These are phyloP conservation scores for Empidonax traillii DNA, from an alignment of 2,113 vertebrate species.

Conservation along the genomic window DNA sequence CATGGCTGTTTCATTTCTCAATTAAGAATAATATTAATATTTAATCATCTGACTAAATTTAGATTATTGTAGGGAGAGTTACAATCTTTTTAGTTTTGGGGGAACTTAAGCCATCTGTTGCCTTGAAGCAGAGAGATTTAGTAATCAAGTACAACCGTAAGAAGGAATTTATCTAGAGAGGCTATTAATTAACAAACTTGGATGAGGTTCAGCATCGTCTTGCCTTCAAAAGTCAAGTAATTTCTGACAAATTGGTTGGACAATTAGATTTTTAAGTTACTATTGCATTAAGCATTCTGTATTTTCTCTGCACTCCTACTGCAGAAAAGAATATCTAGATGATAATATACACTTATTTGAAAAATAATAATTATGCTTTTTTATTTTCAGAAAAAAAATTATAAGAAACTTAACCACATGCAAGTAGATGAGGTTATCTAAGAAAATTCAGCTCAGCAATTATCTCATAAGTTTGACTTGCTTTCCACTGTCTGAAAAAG, in stretches of 20 bases:
- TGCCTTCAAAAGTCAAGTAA: conserved; percentile 66
- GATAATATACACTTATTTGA: not conserved
- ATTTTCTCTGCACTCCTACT: not conserved
- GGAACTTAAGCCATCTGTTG: conserved; percentile 77
- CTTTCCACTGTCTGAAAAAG: not conserved
- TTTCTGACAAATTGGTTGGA: conserved; percentile 40
- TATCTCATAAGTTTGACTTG: not conserved
- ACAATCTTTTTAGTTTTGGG: conserved; percentile 64
- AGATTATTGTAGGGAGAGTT: conserved; percentile 53
- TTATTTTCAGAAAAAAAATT: not conserved
- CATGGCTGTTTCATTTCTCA: conserved; percentile 1
- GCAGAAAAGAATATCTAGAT: not conserved
- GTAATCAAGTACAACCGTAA: conserved; percentile 72
- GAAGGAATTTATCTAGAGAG: conserved; percentile 76
- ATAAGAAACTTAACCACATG: not conserved
- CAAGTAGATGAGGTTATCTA: not conserved
- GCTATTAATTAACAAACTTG: conserved; percentile 79
- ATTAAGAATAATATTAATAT: conserved; percentile 26
- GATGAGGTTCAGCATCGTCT: conserved; percentile 68
- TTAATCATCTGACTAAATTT: conserved; percentile 62
- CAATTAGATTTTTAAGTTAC: conserved; percentile 39
- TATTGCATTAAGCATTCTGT: conserved; percentile 15
- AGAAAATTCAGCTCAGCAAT: not conserved
- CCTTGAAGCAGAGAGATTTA: conserved; percentile 74
- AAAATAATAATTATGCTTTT: not conserved